Evolutionary conservation across 2,113 vertebrate genomes (phyloP).

Genomic region (Uria lomvia): DNA sequence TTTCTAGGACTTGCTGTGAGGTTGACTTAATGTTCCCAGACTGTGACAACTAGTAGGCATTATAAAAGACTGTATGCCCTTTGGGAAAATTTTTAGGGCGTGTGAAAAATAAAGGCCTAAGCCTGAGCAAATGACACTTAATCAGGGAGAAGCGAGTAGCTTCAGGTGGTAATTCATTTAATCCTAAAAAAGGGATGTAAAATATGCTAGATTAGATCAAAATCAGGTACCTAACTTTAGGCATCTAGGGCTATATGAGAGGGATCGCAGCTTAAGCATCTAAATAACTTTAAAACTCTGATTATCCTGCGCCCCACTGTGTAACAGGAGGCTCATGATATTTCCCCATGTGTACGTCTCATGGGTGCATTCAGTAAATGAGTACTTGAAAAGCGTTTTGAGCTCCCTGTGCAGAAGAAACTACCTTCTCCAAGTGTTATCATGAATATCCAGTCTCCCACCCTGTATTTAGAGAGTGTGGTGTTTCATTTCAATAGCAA

Average conservation of each 20-base stretch:
- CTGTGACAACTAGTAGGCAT: neutral
- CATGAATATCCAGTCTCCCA: neutral
- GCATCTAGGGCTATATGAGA: neutral
- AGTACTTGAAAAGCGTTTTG: neutral
- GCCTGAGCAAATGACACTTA: neutral
- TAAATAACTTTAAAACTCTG: neutral
- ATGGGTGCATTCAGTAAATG: neutral
- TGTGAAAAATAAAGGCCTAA: neutral
- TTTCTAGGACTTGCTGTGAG: neutral
- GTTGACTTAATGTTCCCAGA: neutral
- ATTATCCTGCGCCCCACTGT: neutral
- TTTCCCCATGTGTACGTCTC: neutral
- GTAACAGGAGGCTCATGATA: neutral
- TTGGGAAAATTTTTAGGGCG: neutral
- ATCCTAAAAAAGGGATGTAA: neutral
- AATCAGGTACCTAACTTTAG: neutral
- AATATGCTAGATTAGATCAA: neutral
- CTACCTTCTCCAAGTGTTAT: neutral
- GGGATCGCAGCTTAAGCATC: neutral
- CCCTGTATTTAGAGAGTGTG: neutral
- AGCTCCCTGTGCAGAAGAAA: neutral
- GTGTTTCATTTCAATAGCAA: slow-evolving; percentile 18
- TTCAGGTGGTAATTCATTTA: neutral
- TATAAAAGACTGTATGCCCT: neutral
- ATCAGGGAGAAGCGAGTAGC: rapidly evolving